These are phyloP conservation scores for Formica aserva DNA, from an alignment of 2,888 invertebrate species.

Conservation along the genomic window DNA sequence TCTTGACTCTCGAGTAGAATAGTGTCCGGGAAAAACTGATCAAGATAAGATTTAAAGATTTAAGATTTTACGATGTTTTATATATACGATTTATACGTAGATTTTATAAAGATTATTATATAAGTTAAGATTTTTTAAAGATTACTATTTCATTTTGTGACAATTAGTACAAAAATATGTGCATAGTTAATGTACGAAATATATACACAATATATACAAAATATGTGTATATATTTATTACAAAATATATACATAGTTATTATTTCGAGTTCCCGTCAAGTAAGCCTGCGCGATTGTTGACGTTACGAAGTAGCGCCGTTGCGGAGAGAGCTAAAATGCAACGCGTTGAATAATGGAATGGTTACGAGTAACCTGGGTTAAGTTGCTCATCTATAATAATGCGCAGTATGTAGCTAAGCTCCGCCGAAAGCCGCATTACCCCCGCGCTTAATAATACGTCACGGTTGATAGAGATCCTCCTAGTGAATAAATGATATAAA, in stretches of 20 bases:
- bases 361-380: slow-evolving; percentile 51
- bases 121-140: not conserved
- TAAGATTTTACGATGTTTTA: not conserved
- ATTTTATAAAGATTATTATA: not conserved
- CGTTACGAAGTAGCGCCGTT: slow-evolving; percentile 29
- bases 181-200: not conserved
- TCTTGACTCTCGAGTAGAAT: no score
- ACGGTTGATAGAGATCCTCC: slow-evolving; percentile 52
- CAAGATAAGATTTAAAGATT: no score
- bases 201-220: no score
- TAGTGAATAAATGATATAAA: slow-evolving; percentile 48
- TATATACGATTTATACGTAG: not conserved
- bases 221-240: not conserved
- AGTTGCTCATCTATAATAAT: slow-evolving; percentile 57
- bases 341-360: slow-evolving; percentile 52
- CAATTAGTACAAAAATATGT: not conserved
- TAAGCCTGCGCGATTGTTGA: slow-evolving; percentile 42
- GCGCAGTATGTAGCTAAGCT: slow-evolving; percentile 50
- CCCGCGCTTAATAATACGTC: slow-evolving; percentile 51
- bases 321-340: slow-evolving; percentile 39
- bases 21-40: no score
- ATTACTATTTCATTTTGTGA: not conserved
- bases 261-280: slow-evolving; percentile 15
- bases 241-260: not conserved
- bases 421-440: slow-evolving; percentile 52